These are phyloP conservation scores for Theonella swinhoei DNA, from an alignment of 37 sponge, comb jelly and placozoan species.

Conservation along the genomic window DNA sequence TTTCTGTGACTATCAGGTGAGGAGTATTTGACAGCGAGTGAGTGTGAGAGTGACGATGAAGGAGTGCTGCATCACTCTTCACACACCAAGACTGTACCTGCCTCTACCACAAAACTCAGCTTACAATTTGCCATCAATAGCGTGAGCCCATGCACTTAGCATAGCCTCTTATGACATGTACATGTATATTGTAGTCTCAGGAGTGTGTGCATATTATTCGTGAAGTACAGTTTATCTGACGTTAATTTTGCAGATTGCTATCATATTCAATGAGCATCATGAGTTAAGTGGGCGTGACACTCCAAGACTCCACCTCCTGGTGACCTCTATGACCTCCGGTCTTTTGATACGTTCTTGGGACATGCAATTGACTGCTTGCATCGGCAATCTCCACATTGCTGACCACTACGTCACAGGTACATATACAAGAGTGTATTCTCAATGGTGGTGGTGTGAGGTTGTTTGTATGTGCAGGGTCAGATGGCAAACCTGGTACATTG, in stretches of 20 bases:
- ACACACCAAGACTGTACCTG: not conserved
- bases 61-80: not conserved
- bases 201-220: too few relatives aligned
- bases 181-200: not conserved
- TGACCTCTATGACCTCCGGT: slow-evolving; percentile 18
- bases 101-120: slow-evolving; percentile 1
- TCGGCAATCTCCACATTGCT: slow-evolving; percentile 1
- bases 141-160: not conserved
- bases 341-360: slow-evolving; percentile 38
- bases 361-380: slow-evolving; percentile 8
- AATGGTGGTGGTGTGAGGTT: not conserved
- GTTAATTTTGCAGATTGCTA: slow-evolving; percentile 31
- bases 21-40: slow-evolving; percentile 70
- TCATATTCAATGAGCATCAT: slow-evolving; percentile 39
- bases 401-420: slow-evolving; percentile 18
- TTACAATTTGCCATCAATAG: slow-evolving; percentile 1
- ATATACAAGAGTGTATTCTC: too few relatives aligned
- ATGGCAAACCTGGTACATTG: not conserved
- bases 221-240: too few relatives aligned
- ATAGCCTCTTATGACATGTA: not conserved
- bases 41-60: slow-evolving; percentile 49
- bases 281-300: slow-evolving; percentile 5
- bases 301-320: slow-evolving; percentile 23
- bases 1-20: not conserved
- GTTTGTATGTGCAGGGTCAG: not conserved